phyloP scores from a whole-genome alignment of 2,113 vertebrate species.

The Leucopsar rothschildi region DNA sequence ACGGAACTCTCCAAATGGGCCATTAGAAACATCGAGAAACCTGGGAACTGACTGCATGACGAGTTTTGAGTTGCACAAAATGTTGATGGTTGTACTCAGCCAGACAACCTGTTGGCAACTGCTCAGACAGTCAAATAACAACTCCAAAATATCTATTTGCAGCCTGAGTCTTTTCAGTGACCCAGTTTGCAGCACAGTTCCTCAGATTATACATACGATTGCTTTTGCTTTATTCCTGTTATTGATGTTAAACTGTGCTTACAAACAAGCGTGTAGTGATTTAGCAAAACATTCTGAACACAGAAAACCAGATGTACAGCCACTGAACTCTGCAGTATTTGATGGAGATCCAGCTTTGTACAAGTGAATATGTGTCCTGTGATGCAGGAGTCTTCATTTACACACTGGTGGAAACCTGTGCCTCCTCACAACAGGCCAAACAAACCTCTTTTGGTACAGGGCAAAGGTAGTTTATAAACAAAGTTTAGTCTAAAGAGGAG shows the following conservation, averaged over 20 bases:
- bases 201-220: background rate
- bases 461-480: background rate
- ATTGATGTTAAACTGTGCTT: background rate
- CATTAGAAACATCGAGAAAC: background rate
- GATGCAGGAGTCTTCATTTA: background rate
- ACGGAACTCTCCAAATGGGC: background rate
- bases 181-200: background rate
- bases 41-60: background rate
- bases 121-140: background rate
- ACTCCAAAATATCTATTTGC: background rate
- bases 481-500: background rate
- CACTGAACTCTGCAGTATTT: background rate
- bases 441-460: background rate
- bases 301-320: background rate
- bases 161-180: background rate
- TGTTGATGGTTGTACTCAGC: background rate
- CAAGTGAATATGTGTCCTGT: accelerated
- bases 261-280: background rate
- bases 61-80: background rate
- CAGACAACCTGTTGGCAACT: background rate
- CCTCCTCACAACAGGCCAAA: background rate
- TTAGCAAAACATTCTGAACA: background rate
- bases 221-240: background rate
- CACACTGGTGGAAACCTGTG: background rate
- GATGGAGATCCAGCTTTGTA: background rate